Conservation (phyloP, 2,797 vertebrate species). For the Phataginus tetradactyla region DNA sequence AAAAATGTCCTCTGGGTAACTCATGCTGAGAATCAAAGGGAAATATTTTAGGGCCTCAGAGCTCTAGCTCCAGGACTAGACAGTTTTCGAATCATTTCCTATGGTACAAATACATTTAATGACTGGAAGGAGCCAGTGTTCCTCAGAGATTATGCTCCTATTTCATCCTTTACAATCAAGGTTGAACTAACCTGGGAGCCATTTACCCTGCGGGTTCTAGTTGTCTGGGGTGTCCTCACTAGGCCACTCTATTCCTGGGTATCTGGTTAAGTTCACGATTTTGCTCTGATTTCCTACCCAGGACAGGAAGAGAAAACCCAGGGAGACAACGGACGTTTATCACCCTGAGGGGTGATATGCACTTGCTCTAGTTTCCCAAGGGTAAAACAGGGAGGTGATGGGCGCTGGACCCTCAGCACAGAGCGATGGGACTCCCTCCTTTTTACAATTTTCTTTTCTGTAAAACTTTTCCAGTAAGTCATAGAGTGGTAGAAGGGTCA, state of each 20-base stretch:
- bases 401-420: background rate
- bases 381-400: background rate
- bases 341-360: background rate
- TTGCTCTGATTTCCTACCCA: background rate
- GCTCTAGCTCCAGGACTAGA: background rate
- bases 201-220: background rate
- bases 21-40: background rate
- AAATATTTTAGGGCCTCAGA: constrained; percentile 20
- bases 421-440: background rate
- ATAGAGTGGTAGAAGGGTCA: background rate
- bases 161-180: background rate
- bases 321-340: background rate
- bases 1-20: background rate
- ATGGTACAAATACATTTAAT: background rate
- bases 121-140: background rate
- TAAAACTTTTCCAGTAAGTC: constrained; percentile 36
- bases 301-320: background rate
- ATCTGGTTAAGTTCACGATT: background rate
- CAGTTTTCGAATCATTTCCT: background rate
- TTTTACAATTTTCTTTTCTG: background rate
- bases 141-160: background rate
- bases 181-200: background rate
- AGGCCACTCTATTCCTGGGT: background rate
- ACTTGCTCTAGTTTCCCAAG: background rate
- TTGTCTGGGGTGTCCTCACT: background rate